Base-by-base conservation (phyloP, 2,113 vertebrate genomes). In the Microcebus griseorufus region DNA sequence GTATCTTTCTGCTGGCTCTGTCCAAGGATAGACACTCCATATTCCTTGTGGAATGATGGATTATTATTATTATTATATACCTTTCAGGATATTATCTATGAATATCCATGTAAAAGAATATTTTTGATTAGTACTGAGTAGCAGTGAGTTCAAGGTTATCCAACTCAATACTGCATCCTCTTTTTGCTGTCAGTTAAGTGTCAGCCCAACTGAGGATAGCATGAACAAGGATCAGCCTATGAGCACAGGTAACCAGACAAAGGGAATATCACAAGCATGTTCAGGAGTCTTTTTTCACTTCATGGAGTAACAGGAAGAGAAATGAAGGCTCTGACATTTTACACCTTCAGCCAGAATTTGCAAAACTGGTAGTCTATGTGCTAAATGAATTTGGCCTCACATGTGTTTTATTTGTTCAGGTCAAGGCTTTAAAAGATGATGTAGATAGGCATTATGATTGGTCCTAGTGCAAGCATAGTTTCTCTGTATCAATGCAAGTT, bases 261-360 rank as follows among this genome's bases (percentile, higher is more conserved):
- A 62, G 78, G 58, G 79, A 88, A n/a, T 48, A 76, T 22, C 18
- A 22, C 20, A 39, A 39, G 37, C 18, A 8, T 32, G 11, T 60
- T 76, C 4, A 42, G 53, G 60, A 53, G 14, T 85, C 69, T 93
- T 88, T 93, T 88, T 90, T 84, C 67, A 79, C 34, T 42, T 94
- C 4, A 90, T 42, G 90, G 85, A 76, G 27, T 13, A 90, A 81
- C 76, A 88, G 58, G 55, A 95, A 91, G 65, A 94, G 37, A 88
- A 80, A 72, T 4, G 9, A 72, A 82, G 55, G 53, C 9, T 37
- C 23, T 51, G 65, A 37, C 39, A 5, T 76, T 76, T 58, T n/a
- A 51, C 72, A 17, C 25, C 81, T 88, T 81, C 51, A 62, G 23
- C 78, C 17, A 72, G 90, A 75, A 72, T 92, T 94, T 92, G 60